A percentile compares a stretch with the other conserved stretches of the same genome.
phyloP scores from a whole-genome alignment of 2,113 vertebrate species.

The Mesoclemmys tuberculata region DNA sequence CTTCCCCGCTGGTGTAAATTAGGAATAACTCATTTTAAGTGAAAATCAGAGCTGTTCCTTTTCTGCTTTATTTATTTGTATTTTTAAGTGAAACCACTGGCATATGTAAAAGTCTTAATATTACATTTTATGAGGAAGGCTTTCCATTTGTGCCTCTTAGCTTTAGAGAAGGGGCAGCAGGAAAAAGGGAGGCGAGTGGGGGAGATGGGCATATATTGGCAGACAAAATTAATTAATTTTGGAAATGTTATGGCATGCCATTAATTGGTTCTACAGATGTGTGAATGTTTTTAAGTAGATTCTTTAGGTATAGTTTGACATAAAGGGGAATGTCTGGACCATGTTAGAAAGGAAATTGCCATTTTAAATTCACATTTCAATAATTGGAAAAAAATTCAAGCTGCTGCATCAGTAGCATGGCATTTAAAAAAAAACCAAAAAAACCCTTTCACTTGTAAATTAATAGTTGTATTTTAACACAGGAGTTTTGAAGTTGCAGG shows the following conservation, averaged over 20 bases:
- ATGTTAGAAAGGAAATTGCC: background rate
- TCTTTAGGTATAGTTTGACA: background rate
- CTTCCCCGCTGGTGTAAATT: slow-evolving; percentile 33
- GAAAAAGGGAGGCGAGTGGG: background rate
- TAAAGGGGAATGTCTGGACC: background rate
- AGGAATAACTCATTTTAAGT: background rate
- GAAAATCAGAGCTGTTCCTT: background rate
- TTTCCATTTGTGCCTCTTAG: background rate
- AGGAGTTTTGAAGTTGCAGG: background rate
- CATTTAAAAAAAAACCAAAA: background rate
- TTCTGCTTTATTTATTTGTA: background rate
- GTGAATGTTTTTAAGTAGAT: background rate
- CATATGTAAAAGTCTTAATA: background rate
- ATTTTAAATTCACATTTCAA: background rate
- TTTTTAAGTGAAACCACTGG: slow-evolving; percentile 28
- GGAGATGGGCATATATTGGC: background rate
- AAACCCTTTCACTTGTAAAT: background rate
- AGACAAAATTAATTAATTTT: background rate
- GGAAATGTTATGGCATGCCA: background rate
- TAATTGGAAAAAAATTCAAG: background rate
- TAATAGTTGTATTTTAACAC: background rate
- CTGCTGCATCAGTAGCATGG: background rate
- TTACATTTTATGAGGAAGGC: background rate
- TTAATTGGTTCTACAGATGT: background rate
- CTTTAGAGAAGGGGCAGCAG: background rate